These are phyloP conservation scores for Lathronympha strigana DNA, from an alignment of 2,888 invertebrate species.

Conservation along the genomic window DNA sequence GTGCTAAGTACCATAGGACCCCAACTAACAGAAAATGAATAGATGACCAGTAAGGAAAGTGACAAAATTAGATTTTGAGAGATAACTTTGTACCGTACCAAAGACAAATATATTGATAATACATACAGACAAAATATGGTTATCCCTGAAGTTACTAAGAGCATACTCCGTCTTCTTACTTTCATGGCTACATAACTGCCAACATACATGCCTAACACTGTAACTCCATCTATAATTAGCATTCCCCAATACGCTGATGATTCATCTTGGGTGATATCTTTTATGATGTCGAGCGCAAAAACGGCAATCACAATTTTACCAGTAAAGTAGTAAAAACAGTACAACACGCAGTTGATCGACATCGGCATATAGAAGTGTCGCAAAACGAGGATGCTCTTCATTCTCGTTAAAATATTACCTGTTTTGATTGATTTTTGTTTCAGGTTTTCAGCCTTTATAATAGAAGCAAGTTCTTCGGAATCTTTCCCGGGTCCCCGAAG, in stretches of 20 bases:
- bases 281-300: constrained; percentile 24
- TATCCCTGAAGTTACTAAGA: constrained; percentile 13
- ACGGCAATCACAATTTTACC: constrained; percentile 25
- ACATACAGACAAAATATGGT: constrained; percentile 23
- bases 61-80: not conserved
- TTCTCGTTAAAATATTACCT: not conserved
- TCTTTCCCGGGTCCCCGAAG: constrained; percentile 22
- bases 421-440: not conserved
- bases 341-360: not conserved
- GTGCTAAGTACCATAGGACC: constrained; percentile 27
- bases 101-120: constrained; percentile 7
- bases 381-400: constrained; percentile 2
- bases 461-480: constrained; percentile 1
- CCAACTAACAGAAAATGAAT: constrained; percentile 32
- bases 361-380: constrained; percentile 26
- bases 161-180: constrained; percentile 22
- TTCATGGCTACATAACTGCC: constrained; percentile 25
- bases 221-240: constrained; percentile 28
- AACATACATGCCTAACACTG: constrained; percentile 21
- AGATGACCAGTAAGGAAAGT: constrained; percentile 13
- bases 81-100: not conserved
- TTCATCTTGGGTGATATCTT: constrained; percentile 28
- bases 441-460: not conserved
- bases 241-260: constrained; percentile 14
- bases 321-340: constrained; percentile 5